Conservation (phyloP, 2,888 invertebrate genomes). For the Nineta flava region DNA sequence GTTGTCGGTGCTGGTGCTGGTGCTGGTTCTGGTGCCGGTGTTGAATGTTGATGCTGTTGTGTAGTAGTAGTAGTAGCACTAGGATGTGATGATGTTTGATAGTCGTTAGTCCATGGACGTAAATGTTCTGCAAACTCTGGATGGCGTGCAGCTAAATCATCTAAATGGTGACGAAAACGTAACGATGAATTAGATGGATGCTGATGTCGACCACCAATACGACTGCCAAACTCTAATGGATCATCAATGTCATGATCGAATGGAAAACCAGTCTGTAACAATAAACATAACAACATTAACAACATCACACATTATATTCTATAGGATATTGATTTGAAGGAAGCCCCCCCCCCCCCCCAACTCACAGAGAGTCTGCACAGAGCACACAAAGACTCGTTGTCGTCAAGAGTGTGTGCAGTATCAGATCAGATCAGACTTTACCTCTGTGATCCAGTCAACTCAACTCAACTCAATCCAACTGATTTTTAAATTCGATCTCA, state of each 20-base stretch:
- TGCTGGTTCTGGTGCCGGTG: slow-evolving; percentile 29
- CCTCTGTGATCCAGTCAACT: too few relatives aligned
- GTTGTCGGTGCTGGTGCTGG: slow-evolving; percentile 29
- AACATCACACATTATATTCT: neutral
- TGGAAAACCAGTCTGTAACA: slow-evolving; percentile 43
- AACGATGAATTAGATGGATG: slow-evolving; percentile 31
- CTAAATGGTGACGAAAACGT: slow-evolving; percentile 37
- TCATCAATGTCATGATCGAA: slow-evolving; percentile 37
- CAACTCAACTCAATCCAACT: too few relatives aligned
- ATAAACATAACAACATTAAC: slow-evolving; percentile 8
- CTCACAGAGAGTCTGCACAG: too few relatives aligned
- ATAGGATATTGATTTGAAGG: too few relatives aligned
- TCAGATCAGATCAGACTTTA: too few relatives aligned
- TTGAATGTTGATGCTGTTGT: slow-evolving; percentile 10
- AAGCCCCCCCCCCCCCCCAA: too few relatives aligned
- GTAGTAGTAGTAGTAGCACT: slow-evolving; percentile 45
- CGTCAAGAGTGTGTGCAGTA: too few relatives aligned
- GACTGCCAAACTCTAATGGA: slow-evolving; percentile 11
- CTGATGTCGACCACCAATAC: slow-evolving; percentile 2
- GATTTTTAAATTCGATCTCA: too few relatives aligned
- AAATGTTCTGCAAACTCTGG: slow-evolving; percentile 60
- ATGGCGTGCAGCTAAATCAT: slow-evolving; percentile 53
- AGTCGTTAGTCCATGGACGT: slow-evolving; percentile 23
- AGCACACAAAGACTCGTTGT: too few relatives aligned
- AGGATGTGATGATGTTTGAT: slow-evolving; percentile 55